A percentile compares a stretch with the other conserved stretches of the same genome.
Conservation (phyloP, 2,113 vertebrate species). For the Sisor rabdophorus region DNA sequence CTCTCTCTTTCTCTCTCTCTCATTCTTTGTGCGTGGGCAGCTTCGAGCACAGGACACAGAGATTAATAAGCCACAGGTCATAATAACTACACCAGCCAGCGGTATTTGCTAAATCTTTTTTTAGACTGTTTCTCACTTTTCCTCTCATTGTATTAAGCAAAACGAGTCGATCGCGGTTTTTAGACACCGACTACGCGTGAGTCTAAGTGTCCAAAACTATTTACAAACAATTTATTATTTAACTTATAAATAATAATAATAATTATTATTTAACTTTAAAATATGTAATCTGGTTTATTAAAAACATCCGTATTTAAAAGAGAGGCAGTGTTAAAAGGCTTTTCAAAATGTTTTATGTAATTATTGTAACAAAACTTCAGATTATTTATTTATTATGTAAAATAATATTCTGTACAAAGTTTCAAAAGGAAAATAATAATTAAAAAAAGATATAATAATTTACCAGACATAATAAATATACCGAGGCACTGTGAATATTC, state of each 20-base stretch:
- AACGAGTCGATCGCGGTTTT: not conserved
- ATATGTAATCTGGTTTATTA: too few species aligned
- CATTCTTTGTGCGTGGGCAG: constrained; percentile 22
- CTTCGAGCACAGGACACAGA: constrained; percentile 26
- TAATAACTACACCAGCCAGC: constrained; percentile 14
- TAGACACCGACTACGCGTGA: not conserved
- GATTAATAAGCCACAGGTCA: constrained; percentile 31
- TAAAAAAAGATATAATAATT: too few species aligned
- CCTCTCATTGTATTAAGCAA: not conserved
- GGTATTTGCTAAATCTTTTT: not conserved
- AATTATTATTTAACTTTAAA: too few species aligned
- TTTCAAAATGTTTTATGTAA: not conserved
- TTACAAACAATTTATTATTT: too few species aligned
- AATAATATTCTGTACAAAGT: too few species aligned
- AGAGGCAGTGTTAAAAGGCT: too few species aligned
- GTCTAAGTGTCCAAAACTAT: not conserved
- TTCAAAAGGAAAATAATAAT: not conserved
- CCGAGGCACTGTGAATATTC: not conserved
- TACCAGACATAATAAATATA: not conserved
- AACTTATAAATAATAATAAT: too few species aligned
- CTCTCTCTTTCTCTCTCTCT: not conserved
- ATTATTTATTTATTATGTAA: not conserved
- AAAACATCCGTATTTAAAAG: too few species aligned
- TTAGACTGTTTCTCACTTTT: not conserved
- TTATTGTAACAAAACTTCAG: not conserved